Base-by-base conservation (phyloP, 2,888 invertebrate species). In the Drosophila pseudotalamancana region DNA sequence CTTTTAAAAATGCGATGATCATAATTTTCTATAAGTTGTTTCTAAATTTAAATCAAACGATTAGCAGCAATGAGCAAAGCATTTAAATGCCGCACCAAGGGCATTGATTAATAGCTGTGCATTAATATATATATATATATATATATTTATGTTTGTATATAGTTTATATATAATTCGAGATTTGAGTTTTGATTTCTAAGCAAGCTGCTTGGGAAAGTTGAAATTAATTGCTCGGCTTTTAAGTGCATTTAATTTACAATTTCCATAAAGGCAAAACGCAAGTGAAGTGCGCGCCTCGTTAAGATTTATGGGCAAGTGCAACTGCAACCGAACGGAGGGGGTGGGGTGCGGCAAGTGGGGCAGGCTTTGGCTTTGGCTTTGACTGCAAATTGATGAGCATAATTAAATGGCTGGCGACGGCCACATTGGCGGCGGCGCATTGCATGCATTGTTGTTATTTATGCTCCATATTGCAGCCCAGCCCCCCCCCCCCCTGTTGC, bases 391-490 rank as follows among this genome's bases (percentile, higher is more conserved):
- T 83, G 82, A 83, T 83, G 82, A 78, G 87, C 82, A 87, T 83
- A 83, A 83, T 83, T 83, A 83, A 83, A 87, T 82, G 82, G 66
- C 71, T 64, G 70, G 74, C 77, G 77, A 64, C 66, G 77, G 66
- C 54, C 51, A 31, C 62, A 53, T 27, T 55, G 55, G 55, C 51
- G 56, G 46, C 51, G 48, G 70, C 48, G 67, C 64, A 72, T 85
- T 82, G 80, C 80, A 80, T 87, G 81, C 81, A 69, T 72, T 80
- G 85, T 81, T 85, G 87, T 87, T 84, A 84, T 87, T 82, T 82
- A 87, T 82, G 87, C 87, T 69, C 61, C 79, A 80, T 75, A 80
- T 78, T 78, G 77, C 55, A 51, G 39, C 27, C 21, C 16, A 34
- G 1, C 16, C 12, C 3, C 16, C 31, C 12, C 8, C n/a, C 11